phyloP scores from a whole-genome alignment of 2,113 vertebrate genomes.

The Myrmecobius fasciatus region DNA sequence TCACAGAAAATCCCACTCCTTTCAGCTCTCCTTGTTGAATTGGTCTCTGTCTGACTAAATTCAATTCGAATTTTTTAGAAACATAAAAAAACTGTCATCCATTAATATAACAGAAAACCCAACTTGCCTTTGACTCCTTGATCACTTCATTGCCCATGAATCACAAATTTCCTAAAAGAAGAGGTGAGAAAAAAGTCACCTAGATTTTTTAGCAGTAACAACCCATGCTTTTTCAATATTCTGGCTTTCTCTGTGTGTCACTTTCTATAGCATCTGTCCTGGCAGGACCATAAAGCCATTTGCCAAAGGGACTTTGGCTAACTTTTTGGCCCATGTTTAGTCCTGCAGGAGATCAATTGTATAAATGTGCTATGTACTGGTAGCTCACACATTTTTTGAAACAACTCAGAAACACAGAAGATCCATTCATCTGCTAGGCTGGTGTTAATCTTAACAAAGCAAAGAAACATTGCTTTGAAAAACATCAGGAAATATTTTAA shows the following conservation, averaged over 20 bases:
- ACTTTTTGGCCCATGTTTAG: neutral
- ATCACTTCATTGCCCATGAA: neutral
- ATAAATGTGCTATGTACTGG: conserved; percentile 11
- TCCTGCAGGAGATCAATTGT: conserved; percentile 48
- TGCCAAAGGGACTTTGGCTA: neutral
- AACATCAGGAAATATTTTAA: conserved; percentile 82
- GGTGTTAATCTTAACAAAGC: conserved; percentile 81
- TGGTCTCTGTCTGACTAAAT: neutral
- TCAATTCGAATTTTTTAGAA: neutral
- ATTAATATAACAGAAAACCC: neutral
- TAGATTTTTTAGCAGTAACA: neutral
- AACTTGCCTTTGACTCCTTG: neutral
- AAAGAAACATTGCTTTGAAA: conserved; percentile 82
- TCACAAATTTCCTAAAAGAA: neutral
- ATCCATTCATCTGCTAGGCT: conserved; percentile 80
- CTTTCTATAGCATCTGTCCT: neutral
- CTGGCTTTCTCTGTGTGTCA: neutral
- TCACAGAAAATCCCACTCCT: neutral
- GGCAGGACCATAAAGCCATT: neutral
- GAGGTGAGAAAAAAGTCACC: neutral
- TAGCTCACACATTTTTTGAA: neutral
- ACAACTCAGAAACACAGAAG: conserved; percentile 36
- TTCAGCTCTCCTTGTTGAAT: neutral
- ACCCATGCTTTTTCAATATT: neutral
- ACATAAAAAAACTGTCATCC: neutral